These are phyloP conservation scores for Baryphthengus martii DNA, from an alignment of 2,113 vertebrate species.

Conservation along the genomic window DNA sequence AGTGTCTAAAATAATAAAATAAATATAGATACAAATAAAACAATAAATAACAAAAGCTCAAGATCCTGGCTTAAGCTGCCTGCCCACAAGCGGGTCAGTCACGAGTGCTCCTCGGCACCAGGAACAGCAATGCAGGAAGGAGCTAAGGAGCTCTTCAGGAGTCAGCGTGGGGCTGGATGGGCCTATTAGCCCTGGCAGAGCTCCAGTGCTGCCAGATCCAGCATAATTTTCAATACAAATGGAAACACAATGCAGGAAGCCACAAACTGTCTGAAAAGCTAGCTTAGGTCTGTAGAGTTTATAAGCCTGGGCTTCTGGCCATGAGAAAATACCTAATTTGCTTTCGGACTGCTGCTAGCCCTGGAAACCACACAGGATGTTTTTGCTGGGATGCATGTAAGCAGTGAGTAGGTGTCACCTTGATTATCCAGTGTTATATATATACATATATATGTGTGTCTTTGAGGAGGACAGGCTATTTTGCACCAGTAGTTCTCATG, in stretches of 20 bases:
- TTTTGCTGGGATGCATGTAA: neutral
- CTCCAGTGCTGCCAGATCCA: neutral
- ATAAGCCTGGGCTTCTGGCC: slow-evolving; percentile 9
- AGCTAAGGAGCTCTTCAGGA: neutral
- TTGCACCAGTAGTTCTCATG: neutral
- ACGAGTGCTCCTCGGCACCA: neutral
- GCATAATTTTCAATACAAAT: neutral
- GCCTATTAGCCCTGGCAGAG: neutral
- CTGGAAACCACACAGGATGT: neutral
- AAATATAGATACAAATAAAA: neutral
- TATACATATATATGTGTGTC: too few species aligned
- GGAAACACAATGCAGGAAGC: slow-evolving; percentile 34
- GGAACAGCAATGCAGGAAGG: neutral
- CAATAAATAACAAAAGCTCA: rapidly evolving
- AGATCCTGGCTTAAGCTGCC: neutral
- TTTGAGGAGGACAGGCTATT: neutral
- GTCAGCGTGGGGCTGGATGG: neutral
- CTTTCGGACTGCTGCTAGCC: neutral
- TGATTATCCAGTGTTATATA: too few species aligned
- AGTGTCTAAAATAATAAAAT: neutral
- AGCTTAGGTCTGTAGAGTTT: neutral
- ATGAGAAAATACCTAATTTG: slow-evolving; percentile 19
- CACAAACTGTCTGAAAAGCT: neutral
- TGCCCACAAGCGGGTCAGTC: rapidly evolving
- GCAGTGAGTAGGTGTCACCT: too few species aligned